Evolutionary conservation across 2,113 vertebrate genomes (phyloP).

Genomic region (Platycercus adscitus): DNA sequence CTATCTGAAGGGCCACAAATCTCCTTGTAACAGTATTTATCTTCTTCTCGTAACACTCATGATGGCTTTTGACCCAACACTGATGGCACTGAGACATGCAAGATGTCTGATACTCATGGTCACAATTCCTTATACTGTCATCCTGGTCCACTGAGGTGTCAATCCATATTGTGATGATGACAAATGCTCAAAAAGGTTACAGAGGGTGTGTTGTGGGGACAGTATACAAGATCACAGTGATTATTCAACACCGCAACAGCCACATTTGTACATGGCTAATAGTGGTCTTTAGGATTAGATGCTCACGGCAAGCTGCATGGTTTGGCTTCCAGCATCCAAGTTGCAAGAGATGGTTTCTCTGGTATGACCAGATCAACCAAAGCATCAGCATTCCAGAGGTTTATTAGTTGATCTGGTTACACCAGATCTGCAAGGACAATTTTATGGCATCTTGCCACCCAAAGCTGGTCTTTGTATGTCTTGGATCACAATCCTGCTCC

Average conservation of each 20-base stretch:
- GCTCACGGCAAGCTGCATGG: not conserved
- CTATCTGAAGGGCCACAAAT: not conserved
- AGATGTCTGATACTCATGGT: not conserved
- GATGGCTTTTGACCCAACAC: not conserved
- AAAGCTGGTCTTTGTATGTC: not conserved
- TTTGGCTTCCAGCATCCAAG: not conserved
- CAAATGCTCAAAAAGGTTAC: not conserved
- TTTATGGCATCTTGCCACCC: not conserved
- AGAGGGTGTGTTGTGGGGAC: not conserved
- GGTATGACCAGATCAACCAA: conserved; percentile 3
- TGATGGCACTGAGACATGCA: not conserved
- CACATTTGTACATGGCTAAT: not conserved
- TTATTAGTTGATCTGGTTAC: conserved; percentile 22
- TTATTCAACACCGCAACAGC: not conserved
- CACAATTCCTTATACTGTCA: not conserved
- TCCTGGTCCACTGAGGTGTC: not conserved
- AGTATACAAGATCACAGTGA: not conserved
- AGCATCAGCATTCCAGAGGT: conserved; percentile 33
- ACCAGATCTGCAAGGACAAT: conserved; percentile 23
- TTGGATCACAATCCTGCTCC: not conserved
- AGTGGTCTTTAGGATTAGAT: not conserved
- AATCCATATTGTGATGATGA: not conserved
- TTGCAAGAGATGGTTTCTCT: not conserved
- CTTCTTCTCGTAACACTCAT: not conserved
- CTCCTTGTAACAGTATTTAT: not conserved